phyloP scores from a whole-genome alignment of 2,888 invertebrate species.

The Loripinus fragilis region DNA sequence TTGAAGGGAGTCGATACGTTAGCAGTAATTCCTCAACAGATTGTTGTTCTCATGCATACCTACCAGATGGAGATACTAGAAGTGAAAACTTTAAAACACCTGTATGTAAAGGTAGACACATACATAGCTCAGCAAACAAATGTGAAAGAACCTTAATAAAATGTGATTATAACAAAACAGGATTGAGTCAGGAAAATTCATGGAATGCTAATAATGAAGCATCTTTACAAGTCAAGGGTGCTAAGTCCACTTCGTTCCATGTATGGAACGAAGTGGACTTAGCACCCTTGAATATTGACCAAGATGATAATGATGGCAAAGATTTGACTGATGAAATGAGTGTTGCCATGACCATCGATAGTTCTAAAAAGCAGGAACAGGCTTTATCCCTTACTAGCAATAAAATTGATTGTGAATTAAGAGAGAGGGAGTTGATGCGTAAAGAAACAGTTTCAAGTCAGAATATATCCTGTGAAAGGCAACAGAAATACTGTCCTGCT shows the following conservation, averaged over 20 bases:
- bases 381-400: conserved; percentile 29
- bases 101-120: background rate
- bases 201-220: no score
- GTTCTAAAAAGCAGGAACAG: background rate
- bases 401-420: conserved; percentile 38
- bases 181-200: no score
- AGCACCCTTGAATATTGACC: no score
- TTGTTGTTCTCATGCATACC: background rate
- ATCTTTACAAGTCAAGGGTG: no score
- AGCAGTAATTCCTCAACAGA: background rate
- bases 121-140: no score
- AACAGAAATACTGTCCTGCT: background rate
- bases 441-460: background rate
- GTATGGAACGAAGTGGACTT: no score
- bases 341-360: no score
- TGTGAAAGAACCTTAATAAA: no score
- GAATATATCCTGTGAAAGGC: background rate
- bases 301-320: no score
- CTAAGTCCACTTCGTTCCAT: no score
- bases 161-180: no score
- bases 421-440: conserved; percentile 18
- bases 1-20: conserved; percentile 14
- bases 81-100: background rate
- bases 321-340: background rate
- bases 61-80: no score